Base-by-base conservation (phyloP, 2,797 vertebrate species). In the Schizothorax lantsangensis region DNA sequence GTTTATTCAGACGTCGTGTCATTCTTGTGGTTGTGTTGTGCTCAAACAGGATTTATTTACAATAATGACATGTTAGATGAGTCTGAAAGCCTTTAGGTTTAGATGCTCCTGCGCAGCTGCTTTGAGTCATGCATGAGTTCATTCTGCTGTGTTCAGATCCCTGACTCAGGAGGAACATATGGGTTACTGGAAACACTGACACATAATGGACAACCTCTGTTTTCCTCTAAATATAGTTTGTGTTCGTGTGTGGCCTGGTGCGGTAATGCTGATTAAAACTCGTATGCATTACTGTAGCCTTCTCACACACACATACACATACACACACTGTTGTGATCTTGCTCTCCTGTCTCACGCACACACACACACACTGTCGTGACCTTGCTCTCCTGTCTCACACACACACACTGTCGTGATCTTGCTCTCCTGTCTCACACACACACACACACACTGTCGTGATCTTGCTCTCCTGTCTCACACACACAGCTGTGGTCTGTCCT, bases 401-500 rank as follows among this genome's bases (percentile, higher is more conserved):
- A 43, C 21, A 80, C n/a, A n/a, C n/a, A n/a, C n/a, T n/a, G n/a
- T n/a, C n/a, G n/a, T n/a, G n/a, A n/a, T n/a, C n/a, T n/a, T n/a
- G n/a, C n/a, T n/a, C n/a, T n/a, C n/a, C n/a, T n/a, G n/a, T n/a
- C n/a, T n/a, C n/a, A n/a, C n/a, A n/a, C n/a, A n/a, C n/a, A n/a
- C n/a, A n/a, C n/a, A n/a, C n/a, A n/a, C n/a, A n/a, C n/a, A n/a
- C n/a, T n/a, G n/a, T n/a, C n/a, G n/a, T n/a, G n/a, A n/a, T n/a
- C n/a, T n/a, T n/a, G n/a, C n/a, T n/a, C n/a, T n/a, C n/a, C n/a
- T n/a, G n/a, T n/a, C n/a, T n/a, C 49, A 57, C 75, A 79, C 54
- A 62, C 92, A 91, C 92, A 88, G 83, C 85, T 74, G 87, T 90
- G 90, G 87, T 75, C 89, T 90, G 57, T 82, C 69, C 90, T 82